These are phyloP conservation scores for Ploceus nigricollis DNA, from an alignment of 2,113 vertebrate species.

Conservation along the genomic window DNA sequence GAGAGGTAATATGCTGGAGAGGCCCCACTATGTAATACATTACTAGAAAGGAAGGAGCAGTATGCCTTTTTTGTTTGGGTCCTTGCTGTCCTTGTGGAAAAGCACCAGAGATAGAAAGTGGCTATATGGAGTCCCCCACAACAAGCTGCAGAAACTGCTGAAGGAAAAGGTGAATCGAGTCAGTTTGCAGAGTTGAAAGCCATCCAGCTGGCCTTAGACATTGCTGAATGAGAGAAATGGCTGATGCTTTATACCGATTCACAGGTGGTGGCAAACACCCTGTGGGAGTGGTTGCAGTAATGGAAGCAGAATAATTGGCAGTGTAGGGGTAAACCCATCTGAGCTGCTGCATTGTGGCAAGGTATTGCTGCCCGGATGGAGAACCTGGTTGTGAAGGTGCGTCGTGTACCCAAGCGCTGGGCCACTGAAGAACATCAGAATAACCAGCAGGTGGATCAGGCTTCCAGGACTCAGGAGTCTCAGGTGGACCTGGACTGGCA, in stretches of 20 bases:
- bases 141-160: background rate
- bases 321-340: background rate
- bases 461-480: background rate
- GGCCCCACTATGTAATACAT: background rate
- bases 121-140: background rate
- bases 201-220: background rate
- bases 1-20: background rate
- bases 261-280: background rate
- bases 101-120: background rate
- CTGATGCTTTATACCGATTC: background rate
- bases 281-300: background rate
- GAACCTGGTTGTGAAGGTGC: background rate
- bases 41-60: background rate
- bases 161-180: background rate
- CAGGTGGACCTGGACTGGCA: background rate
- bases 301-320: background rate
- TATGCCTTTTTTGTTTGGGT: background rate
- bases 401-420: rapidly evolving
- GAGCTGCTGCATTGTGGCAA: background rate
- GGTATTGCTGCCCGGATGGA: background rate
- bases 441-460: background rate
- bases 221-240: background rate
- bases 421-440: background rate
- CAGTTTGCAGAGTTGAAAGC: background rate
- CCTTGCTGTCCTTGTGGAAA: background rate